Evolutionary conservation across 2,797 vertebrate species (phyloP).

Genomic region (Manis javanica): DNA sequence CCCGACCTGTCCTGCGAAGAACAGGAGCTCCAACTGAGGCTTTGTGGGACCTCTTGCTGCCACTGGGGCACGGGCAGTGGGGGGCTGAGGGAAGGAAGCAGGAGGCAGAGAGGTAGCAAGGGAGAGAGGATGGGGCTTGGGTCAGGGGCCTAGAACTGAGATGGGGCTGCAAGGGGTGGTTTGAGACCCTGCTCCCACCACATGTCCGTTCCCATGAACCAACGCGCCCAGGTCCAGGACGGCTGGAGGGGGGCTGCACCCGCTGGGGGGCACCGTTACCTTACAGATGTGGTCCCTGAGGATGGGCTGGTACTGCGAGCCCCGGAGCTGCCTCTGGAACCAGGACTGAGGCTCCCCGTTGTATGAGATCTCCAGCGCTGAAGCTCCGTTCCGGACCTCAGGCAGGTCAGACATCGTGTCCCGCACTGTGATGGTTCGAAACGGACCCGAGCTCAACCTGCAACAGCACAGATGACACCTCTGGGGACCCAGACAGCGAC

Average conservation of each 20-base stretch:
- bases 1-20: background rate
- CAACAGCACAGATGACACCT: background rate
- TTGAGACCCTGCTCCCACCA: background rate
- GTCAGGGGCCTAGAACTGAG: background rate
- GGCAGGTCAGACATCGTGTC: constrained; percentile 99
- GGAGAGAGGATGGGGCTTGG: background rate
- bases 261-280: constrained; percentile 81
- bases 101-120: too few relatives aligned
- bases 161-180: background rate
- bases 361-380: constrained; percentile 95
- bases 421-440: constrained; percentile 96
- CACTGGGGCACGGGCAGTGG: accelerated
- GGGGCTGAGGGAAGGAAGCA: background rate
- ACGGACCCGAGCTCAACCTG: constrained; percentile 94
- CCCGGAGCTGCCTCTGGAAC: constrained; percentile 98
- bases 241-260: background rate
- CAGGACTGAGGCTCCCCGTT: constrained; percentile 99
- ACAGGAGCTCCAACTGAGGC: background rate
- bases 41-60: accelerated
- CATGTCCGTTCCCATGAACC: background rate
- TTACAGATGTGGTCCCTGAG: constrained; percentile 99
- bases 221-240: background rate
- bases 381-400: constrained; percentile 95
- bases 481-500: accelerated
- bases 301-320: constrained; percentile 97